A percentile compares a stretch with the other conserved stretches of the same genome.
phyloP scores from a whole-genome alignment of 2,797 vertebrate genomes.

The Platyrinchus mystaceus region DNA sequence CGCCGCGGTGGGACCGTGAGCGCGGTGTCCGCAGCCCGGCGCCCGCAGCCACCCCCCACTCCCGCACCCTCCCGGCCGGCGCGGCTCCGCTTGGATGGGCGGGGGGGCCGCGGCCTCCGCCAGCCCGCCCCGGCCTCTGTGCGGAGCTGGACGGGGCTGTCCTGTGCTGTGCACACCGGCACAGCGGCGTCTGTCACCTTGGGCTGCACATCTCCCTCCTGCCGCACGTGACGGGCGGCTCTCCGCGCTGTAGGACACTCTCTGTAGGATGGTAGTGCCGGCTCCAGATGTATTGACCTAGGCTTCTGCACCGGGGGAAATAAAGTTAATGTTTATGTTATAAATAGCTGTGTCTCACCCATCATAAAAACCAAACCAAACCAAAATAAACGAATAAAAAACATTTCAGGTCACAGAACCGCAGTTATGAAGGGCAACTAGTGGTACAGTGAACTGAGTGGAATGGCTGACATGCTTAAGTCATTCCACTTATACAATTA shows the following conservation, averaged over 20 bases:
- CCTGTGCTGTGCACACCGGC: background rate
- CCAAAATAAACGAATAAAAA: background rate
- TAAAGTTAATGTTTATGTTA: background rate
- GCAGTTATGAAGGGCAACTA: background rate
- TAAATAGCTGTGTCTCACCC: background rate
- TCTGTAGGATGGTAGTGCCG: background rate
- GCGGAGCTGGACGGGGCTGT: background rate
- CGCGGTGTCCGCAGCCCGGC: background rate
- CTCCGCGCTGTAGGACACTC: fast-evolving
- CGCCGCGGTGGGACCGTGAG: background rate
- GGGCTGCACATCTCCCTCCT: background rate
- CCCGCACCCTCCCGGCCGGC: too few relatives aligned
- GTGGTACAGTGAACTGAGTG: background rate
- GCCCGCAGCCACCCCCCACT: too few relatives aligned
- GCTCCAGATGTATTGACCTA: background rate
- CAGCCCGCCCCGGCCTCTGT: too few relatives aligned
- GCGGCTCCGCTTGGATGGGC: too few relatives aligned
- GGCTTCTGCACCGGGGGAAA: background rate
- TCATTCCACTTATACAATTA: background rate
- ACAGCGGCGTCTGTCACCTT: background rate
- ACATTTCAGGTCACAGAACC: background rate
- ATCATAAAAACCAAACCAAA: background rate
- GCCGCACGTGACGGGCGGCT: background rate
- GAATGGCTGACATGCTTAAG: background rate
- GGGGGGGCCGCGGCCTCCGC: too few relatives aligned